Base-by-base conservation (phyloP, 2,888 invertebrate species). In the Malacosoma neustria region DNA sequence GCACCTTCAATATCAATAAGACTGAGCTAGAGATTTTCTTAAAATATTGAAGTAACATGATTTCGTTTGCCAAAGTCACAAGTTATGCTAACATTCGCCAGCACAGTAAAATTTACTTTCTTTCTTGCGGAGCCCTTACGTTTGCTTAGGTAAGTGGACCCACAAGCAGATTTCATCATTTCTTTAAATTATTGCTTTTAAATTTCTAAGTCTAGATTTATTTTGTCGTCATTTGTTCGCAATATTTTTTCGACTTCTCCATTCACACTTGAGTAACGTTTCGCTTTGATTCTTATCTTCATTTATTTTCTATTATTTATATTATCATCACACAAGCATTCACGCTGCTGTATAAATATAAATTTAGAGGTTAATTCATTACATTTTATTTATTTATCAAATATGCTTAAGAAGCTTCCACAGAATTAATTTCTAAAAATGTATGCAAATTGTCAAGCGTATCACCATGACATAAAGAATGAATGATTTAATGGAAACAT, bases 101-200 rank as follows among this genome's bases (percentile, higher is more conserved):
- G 84, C 85, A 84, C 84, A 80, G 81, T 85, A 76, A 80, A 84
- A 64, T 75, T 82, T 84, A 77, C 67, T 84, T 85, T 84, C 68
- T 84, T 85, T 85, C 82, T 85, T 85, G 85, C 85, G 85, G 85
- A 85, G 85, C 80, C 84, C 84, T 82, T 84, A 79, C 81, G 76
- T 84, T 82, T 9, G 79, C 71, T 60, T 82, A 82, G 85, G 85
- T 85, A 77, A 85, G 85, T 85, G 77, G 79, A 80, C 58, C 73
- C 74, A 74, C 71, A 67, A 69, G 75, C 72, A 52, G 59, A 67
- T 61, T 57, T 43, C 48, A 58, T 73, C 72, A 72, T 62, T 52
- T 59, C 30, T 47, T 67, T 62, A 57, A 71, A 66, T 70, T 70
- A 62, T 71, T 57, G 81, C 81, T 84, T 82, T 51, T 63, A 45